Base-by-base conservation (phyloP, 1,140 invertebrate species). In the Lordiphosa collinella region DNA sequence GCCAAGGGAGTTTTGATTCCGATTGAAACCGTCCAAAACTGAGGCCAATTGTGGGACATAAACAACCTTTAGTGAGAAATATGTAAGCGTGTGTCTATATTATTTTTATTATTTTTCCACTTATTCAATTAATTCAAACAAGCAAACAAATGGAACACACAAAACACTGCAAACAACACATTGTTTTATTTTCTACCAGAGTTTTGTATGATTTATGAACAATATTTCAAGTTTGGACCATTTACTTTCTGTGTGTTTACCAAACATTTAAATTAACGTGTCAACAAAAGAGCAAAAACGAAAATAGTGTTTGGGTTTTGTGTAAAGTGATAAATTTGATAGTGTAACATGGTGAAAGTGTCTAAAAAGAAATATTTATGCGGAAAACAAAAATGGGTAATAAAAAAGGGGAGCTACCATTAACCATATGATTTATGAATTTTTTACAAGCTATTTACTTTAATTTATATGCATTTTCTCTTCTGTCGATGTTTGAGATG, bases 21-120 rank as follows among this genome's bases (percentile, higher is more conserved):
- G 74, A 88, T 88, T 88, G 86, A 88, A 88, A 88, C 86, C 86
- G 86, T 88, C 86, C 86, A 88, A 88, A 88, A 88, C 86, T 88
- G 86, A 88, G 86, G 86, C 86, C 78, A 54, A 65, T 58, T 86
- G 76, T 84, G 69, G 22, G 66, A 76, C 50, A 36, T 12, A 59
- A 70, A 54, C 79, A 58, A 37, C 78, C 36, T 60, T 48, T 25
- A 7, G 37, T 49, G 52, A 34, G 22, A 40, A 36, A 25, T 2
- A 25, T 11, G 36, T 8, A 10, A 44, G 29, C 18, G 53, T 44
- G 68, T 51, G 34, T 48, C 10, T 22, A n/a, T 22, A 29, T 64
- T 11, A 13, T 25, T 65, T 11, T 31, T 29, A 7, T 53, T 53
- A 7, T 53, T 53, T 22, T 63, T 18, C 34, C 35, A 46, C 53